These are phyloP conservation scores for Rhincodon typus DNA, from an alignment of 2,797 vertebrate genomes.

Conservation along the genomic window DNA sequence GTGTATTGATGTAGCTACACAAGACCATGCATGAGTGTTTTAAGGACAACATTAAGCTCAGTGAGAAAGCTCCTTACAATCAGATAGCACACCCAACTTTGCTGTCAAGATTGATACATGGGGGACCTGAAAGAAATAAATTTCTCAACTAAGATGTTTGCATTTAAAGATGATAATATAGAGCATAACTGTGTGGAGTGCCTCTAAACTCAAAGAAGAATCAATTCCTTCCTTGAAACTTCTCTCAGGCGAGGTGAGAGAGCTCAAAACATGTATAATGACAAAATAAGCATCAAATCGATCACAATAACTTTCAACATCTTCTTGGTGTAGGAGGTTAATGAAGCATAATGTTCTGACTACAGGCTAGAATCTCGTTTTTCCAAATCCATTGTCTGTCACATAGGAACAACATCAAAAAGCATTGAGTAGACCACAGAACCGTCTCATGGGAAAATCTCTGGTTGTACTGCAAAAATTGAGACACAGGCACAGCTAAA, in stretches of 20 bases:
- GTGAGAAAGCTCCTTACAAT: neutral
- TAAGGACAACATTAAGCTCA: neutral
- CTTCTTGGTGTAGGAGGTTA: neutral
- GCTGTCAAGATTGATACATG: neutral
- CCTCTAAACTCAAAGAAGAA: neutral
- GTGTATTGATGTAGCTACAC: neutral
- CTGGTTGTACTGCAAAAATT: neutral
- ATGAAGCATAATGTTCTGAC: slow-evolving; percentile 15
- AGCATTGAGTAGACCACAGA: no score
- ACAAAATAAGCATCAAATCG: slow-evolving; percentile 29
- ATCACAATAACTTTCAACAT: slow-evolving; percentile 31
- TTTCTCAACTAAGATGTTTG: neutral
- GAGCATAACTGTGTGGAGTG: neutral
- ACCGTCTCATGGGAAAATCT: neutral
- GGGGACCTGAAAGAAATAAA: neutral
- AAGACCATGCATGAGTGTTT: neutral
- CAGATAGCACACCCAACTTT: neutral
- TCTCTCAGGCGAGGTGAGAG: slow-evolving; percentile 11
- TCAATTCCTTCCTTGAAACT: neutral
- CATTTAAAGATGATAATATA: neutral
- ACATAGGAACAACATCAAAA: neutral
- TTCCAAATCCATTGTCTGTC: neutral
- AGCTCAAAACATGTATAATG: neutral
- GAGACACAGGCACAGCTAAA: neutral
- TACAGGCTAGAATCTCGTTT: neutral